Percentiles rank a stretch among this genome's conserved stretches.
Conservation (phyloP, 2,888 invertebrate genomes). For the Caradrina clavipalpis region DNA sequence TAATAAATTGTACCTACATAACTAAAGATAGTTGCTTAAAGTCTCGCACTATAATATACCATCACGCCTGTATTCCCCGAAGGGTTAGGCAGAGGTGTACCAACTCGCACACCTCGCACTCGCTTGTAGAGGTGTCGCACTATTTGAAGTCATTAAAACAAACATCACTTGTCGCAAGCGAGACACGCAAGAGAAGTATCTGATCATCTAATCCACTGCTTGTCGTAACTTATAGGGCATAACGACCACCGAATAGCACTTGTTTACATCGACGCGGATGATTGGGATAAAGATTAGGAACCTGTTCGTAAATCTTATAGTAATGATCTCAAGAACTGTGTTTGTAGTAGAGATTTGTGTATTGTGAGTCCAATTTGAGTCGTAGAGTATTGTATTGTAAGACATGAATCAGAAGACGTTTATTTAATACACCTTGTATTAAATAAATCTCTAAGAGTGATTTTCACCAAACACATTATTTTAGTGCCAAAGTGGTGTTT, state of each 20-base stretch:
- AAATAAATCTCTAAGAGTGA: too few species aligned
- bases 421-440: too few species aligned
- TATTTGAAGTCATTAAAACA: background rate
- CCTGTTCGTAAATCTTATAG: slow-evolving; percentile 9
- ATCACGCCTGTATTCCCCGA: too few species aligned
- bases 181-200: background rate
- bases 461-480: too few species aligned
- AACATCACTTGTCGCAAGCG: background rate
- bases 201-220: slow-evolving; percentile 12
- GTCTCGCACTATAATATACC: too few species aligned
- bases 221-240: slow-evolving; percentile 21
- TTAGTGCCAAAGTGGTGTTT: too few species aligned
- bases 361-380: background rate
- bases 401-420: too few species aligned
- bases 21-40: too few species aligned
- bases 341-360: slow-evolving; percentile 14
- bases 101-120: too few species aligned
- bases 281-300: slow-evolving; percentile 27
- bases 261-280: slow-evolving; percentile 38
- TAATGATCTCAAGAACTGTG: background rate
- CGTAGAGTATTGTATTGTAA: background rate
- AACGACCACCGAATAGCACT: slow-evolving; percentile 26
- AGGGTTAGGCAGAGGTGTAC: too few species aligned
- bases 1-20: too few species aligned
- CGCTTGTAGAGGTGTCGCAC: background rate